Base-by-base conservation (phyloP, 2,797 vertebrate species). In the Brachyrhaphis roseni region DNA sequence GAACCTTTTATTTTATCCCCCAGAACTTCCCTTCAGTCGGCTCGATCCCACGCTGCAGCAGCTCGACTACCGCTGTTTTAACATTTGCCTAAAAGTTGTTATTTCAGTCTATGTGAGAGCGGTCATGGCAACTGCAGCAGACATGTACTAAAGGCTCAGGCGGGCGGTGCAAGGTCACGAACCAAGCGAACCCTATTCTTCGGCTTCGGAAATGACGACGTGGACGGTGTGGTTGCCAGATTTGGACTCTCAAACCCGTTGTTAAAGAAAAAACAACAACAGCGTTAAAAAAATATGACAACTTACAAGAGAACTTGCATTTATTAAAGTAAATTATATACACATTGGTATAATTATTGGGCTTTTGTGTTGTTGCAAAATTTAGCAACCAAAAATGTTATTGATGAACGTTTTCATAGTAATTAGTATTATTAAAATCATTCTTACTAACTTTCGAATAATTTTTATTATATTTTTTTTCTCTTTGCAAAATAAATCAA, bases 151-250 rank as follows among this genome's bases (percentile, higher is more conserved):
- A 26, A 68, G 11, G 20, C 20, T 68, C 64, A 68, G 36, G 4
- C 36, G 20, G 64, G 64, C 64, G 64, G 36, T 68, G 64, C 64
- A 41, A 68, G 20, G 36, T 26, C 10, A 41, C 18, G 20, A 68
- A 68, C 36, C 64, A 13, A 68, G 36, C 64, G 64, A 68, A 68
- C 64, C 36, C 64, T 10, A 39, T 66, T 64, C 53, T 72, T 81
- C 57, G 12, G 57, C 77, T 78, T 80, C 88, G 93, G 92, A 94
- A 91, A 85, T 95, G 92, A 95, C 92, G 94, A 93, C 86, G 76
- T 90, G 89, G 88, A 89, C 16, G 0, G 0, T 31, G 31, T 6
- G 81, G 93, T 94, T 95, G 94, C 94, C 94, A 94, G 71, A 71
- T 92, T 70, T 49, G 28, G 0, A 4, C 5, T 6, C 11, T 6